Percentiles rank a stretch among this genome's conserved stretches.
These are phyloP conservation scores for Smithornis capensis DNA, from an alignment of 2,113 vertebrate species.

Conservation along the genomic window DNA sequence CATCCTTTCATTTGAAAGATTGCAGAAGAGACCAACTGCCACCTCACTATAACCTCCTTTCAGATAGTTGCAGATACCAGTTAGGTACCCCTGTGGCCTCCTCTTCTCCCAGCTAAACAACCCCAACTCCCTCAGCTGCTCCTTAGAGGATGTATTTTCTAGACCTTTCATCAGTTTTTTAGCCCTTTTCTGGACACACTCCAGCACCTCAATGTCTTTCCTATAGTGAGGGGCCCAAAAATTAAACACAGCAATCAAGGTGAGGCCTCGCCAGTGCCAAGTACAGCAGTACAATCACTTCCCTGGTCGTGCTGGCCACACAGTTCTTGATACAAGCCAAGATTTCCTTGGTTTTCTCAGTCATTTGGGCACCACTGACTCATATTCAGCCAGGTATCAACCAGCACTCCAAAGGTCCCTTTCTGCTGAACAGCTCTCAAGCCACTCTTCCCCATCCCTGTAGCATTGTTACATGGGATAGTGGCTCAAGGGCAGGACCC, in stretches of 20 bases:
- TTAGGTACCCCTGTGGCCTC: neutral
- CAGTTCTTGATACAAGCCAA: neutral
- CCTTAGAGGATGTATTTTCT: neutral
- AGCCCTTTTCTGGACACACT: neutral
- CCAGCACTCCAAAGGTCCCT: neutral
- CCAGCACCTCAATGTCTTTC: neutral
- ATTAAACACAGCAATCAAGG: neutral
- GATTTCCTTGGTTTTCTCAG: neutral
- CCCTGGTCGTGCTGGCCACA: neutral
- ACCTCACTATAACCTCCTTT: neutral
- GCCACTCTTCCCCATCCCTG: neutral
- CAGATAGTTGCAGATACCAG: neutral
- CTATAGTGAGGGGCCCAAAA: neutral
- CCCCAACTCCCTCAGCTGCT: neutral
- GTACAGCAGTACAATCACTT: rapidly evolving
- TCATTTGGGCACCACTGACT: neutral
- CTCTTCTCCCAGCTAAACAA: neutral
- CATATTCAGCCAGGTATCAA: neutral
- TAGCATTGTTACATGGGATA: neutral
- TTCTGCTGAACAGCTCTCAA: neutral
- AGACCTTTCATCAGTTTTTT: neutral
- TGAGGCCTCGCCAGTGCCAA: rapidly evolving
- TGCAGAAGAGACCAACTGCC: neutral
- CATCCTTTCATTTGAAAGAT: neutral
- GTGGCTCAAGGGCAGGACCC: neutral